A percentile compares a stretch with the other conserved stretches of the same genome.
Conservation (phyloP, 2,113 vertebrate genomes). For the Mixornis gularis region DNA sequence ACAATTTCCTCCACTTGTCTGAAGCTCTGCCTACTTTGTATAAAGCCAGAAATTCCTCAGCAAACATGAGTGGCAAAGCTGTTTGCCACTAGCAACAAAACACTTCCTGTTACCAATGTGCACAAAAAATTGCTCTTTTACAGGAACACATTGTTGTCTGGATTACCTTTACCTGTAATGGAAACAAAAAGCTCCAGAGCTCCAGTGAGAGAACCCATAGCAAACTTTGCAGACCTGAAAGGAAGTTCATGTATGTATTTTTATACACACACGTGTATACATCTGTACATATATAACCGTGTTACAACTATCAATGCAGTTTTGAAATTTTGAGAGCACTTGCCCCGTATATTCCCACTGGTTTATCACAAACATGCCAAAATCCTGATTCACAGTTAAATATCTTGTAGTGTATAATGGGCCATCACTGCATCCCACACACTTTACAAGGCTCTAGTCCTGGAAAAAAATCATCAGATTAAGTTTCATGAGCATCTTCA, state of each 20-base stretch:
- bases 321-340: not conserved
- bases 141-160: not conserved
- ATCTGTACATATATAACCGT: not conserved
- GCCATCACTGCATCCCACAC: not conserved
- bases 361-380: not conserved
- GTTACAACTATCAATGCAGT: not conserved
- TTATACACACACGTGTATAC: too few relatives aligned
- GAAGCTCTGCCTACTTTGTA: not conserved
- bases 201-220: not conserved
- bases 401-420: not conserved
- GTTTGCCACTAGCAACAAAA: not conserved
- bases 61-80: not conserved
- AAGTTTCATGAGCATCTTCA: not conserved
- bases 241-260: not conserved
- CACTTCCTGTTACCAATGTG: not conserved
- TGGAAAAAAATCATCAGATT: not conserved
- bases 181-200: not conserved
- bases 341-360: not conserved
- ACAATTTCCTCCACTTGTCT: not conserved
- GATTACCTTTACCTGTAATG: not conserved
- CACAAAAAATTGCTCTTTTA: not conserved
- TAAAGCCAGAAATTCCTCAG: not conserved
- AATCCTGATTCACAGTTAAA: not conserved
- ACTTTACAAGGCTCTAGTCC: not conserved
- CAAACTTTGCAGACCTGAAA: not conserved